Conservation (phyloP, 2,888 invertebrate species). For the Thecophora atra region DNA sequence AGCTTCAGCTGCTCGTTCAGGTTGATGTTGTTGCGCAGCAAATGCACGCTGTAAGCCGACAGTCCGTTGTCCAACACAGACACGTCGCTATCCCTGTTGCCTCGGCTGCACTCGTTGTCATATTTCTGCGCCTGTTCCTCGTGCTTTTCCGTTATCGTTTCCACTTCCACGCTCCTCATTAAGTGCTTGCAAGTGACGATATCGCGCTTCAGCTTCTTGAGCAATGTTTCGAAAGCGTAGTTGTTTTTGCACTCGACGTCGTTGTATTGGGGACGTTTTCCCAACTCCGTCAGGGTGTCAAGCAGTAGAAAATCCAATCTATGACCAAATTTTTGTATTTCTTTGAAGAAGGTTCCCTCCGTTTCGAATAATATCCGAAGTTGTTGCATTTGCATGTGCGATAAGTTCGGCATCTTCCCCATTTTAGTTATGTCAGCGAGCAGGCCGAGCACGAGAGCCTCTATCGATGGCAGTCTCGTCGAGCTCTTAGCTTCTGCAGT, state of each 20-base stretch:
- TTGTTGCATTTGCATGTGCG: conserved; percentile 52
- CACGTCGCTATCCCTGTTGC: conserved; percentile 1
- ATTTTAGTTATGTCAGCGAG: conserved; percentile 62
- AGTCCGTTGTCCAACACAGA: not conserved
- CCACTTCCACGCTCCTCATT: conserved; percentile 59
- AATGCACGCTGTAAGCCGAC: conserved; percentile 52
- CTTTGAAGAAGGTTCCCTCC: conserved; percentile 60
- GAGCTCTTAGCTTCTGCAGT: no score
- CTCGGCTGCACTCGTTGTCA: conserved; percentile 8
- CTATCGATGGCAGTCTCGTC: conserved; percentile 16
- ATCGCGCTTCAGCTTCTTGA: conserved; percentile 61
- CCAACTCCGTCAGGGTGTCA: conserved; percentile 59
- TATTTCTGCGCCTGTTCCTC: not conserved
- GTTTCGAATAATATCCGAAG: conserved; percentile 54
- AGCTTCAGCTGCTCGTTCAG: conserved; percentile 62
- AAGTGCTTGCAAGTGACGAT: conserved; percentile 63
- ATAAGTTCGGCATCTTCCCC: conserved; percentile 53
- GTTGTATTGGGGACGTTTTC: conserved; percentile 47
- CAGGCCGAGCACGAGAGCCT: conserved; percentile 43
- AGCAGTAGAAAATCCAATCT: conserved; percentile 60
- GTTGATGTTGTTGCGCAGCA: conserved; percentile 61
- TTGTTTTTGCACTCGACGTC: conserved; percentile 5
- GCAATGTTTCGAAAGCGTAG: conserved; percentile 51
- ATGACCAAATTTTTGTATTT: conserved; percentile 61
- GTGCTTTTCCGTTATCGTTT: no score